Percentiles rank a stretch among this genome's conserved stretches.
These are phyloP conservation scores for Talpa occidentalis DNA, from an alignment of 2,113 vertebrate genomes.

Conservation along the genomic window DNA sequence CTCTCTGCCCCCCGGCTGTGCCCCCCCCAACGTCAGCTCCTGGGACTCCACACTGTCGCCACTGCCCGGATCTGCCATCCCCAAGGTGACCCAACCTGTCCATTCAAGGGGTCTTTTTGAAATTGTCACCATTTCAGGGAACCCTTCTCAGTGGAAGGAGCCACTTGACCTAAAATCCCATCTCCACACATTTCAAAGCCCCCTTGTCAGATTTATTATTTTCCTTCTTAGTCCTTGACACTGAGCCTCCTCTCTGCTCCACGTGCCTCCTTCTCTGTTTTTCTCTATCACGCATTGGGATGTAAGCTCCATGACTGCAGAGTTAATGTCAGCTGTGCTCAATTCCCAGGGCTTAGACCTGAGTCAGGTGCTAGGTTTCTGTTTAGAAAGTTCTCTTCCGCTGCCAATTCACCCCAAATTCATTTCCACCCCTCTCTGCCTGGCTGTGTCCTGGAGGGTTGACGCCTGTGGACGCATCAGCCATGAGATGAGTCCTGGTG, in stretches of 20 bases:
- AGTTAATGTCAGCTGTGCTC: neutral
- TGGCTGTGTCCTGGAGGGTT: neutral
- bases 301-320: fast-evolving
- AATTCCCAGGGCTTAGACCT: neutral
- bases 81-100: fast-evolving
- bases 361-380: neutral
- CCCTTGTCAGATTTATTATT: neutral
- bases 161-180: neutral
- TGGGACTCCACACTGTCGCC: no score
- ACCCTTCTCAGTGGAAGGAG: neutral
- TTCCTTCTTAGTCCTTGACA: neutral
- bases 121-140: neutral
- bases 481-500: neutral
- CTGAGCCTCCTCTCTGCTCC: neutral
- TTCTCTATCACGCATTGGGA: neutral
- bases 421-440: neutral
- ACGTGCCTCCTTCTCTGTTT: no score
- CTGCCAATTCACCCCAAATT: neutral
- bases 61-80: neutral
- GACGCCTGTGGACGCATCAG: neutral
- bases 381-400: neutral
- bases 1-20: no score
- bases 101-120: neutral
- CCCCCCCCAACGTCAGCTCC: no score
- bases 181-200: neutral